Evolutionary conservation across 2,797 vertebrate genomes (phyloP), one percentile per base, ranked within the genome.

Genomic region (Chaunax sp.): DNA sequence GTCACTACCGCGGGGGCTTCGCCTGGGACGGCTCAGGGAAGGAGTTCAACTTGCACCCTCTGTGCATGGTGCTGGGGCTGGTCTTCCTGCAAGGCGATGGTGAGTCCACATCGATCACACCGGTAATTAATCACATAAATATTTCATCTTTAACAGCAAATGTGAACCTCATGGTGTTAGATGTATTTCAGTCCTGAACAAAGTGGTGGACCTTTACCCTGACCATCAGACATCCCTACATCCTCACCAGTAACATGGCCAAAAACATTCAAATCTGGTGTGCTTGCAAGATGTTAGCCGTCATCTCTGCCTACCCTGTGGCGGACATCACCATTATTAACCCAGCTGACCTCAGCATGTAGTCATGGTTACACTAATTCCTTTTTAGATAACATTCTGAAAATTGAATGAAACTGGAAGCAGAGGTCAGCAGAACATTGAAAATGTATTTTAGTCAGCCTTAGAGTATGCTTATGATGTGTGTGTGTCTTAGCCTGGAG

Each of bases 41-140:
- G 28, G 92, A 95, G 88, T 95, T 96, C 69, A 97, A 97, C 10
- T 64, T 94, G 52, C 96, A 97, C 57, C 96, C 96, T 0, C 93
- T 97, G 12, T 97, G 96, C 89, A 97, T 96, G 96, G 90, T 96
- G 72, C 86, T 97, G 47, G 95, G 95, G 1, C 87, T 97, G 90
- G 89, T 96, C 19, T 96, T 97, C 79, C 90, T 97, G 18, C 96
- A 96, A 0, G 96, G 95, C 0, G 96, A 97, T 0, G 91, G 91
- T 92, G 40, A 87, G 87, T 81, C 26, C 13, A 4, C 11, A 30
- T 26, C 12, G 64, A 19, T 40, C 23, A 35, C n/a, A n/a, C n/a
- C n/a, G n/a, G n/a, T n/a, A n/a, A n/a, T n/a, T n/a, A n/a, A n/a
- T n/a, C n/a, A n/a, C n/a, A n/a, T n/a, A n/a, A n/a, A n/a, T n/a